Evolutionary conservation across 2,888 invertebrate genomes (phyloP).

Genomic region (Euplexia lucipara): DNA sequence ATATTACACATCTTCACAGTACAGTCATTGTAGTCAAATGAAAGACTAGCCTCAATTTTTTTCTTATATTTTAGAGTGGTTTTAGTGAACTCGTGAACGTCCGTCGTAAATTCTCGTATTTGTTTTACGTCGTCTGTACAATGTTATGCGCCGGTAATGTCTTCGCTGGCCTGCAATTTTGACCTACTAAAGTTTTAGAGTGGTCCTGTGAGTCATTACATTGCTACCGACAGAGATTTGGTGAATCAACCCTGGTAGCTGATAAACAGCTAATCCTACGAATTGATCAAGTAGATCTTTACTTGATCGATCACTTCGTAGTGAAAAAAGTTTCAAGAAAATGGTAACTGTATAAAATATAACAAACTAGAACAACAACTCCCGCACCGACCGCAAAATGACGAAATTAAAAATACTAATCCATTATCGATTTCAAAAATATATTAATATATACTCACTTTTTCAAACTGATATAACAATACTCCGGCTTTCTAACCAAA

Average conservation of each 20-base stretch:
- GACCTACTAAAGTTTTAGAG: slow-evolving; percentile 21
- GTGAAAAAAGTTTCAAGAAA: neutral
- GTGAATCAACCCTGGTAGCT: neutral
- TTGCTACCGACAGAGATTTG: slow-evolving; percentile 7
- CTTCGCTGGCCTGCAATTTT: slow-evolving; percentile 27
- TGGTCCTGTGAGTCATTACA: neutral
- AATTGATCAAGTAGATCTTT: too few relatives aligned
- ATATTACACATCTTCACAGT: slow-evolving; percentile 3
- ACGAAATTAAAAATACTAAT: neutral
- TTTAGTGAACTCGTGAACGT: slow-evolving; percentile 32
- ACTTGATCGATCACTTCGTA: neutral
- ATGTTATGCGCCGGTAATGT: slow-evolving; percentile 33
- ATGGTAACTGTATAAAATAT: neutral
- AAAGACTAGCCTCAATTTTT: slow-evolving; percentile 30
- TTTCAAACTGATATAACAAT: too few relatives aligned
- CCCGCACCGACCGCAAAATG: neutral
- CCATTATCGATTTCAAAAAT: slow-evolving; percentile 19
- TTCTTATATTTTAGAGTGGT: slow-evolving; percentile 36
- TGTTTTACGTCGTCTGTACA: slow-evolving; percentile 52
- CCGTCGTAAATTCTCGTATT: slow-evolving; percentile 36
- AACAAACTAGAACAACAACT: neutral
- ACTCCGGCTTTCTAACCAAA: neutral
- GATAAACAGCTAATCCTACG: neutral
- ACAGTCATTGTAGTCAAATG: slow-evolving; percentile 24
- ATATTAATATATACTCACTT: too few relatives aligned